phyloP scores from a whole-genome alignment of 2,113 vertebrate genomes.

The Macaca fascicularis region T2T-MFA8v1.1 NC_088384.1:116283501-116284000 shows the following conservation, averaged over 20 bases:
- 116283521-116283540: no score
- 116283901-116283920: neutral
- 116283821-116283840: neutral
- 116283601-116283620: neutral
- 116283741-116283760: neutral
- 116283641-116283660: neutral
- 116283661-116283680: neutral
- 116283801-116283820: neutral
- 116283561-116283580: neutral
- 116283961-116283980: no score
- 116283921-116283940: rapidly evolving
- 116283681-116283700: neutral
- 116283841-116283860: neutral
- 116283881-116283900: rapidly evolving
- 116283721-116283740: neutral
- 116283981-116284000: neutral
- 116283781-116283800: neutral
- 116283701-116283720: neutral
- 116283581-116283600: neutral
- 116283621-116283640: neutral
- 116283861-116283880: rapidly evolving
- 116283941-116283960: neutral
- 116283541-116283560: no score
- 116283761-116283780: neutral
- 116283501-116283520: neutral